A percentile compares a stretch with the other conserved stretches of the same genome.
These are phyloP conservation scores for Trachymyrmex septentrionalis DNA, from an alignment of 1,140 invertebrate genomes.

Conservation along the genomic window DNA sequence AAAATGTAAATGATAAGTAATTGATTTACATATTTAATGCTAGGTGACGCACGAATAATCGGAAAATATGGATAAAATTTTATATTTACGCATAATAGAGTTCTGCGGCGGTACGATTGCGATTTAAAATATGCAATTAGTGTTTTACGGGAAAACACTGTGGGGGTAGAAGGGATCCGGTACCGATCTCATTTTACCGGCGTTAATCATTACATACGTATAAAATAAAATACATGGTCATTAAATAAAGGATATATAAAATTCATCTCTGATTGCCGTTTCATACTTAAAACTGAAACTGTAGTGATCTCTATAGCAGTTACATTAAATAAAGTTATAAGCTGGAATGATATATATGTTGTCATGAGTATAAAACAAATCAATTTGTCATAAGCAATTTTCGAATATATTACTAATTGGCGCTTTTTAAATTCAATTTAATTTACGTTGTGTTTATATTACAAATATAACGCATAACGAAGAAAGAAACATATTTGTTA, in stretches of 20 bases:
- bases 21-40: slow-evolving; percentile 65
- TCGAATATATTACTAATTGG: slow-evolving; percentile 51
- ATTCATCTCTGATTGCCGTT: slow-evolving; percentile 62
- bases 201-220: slow-evolving; percentile 60
- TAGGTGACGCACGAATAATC: slow-evolving; percentile 64
- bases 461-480: neutral
- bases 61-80: slow-evolving; percentile 65
- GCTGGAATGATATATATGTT: slow-evolving; percentile 29
- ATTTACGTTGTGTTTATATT: slow-evolving; percentile 42
- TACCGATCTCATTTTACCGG: slow-evolving; percentile 60
- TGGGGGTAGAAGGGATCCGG: slow-evolving; percentile 37
- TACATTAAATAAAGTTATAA: slow-evolving; percentile 60
- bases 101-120: slow-evolving; percentile 62
- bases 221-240: slow-evolving; percentile 62
- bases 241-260: slow-evolving; percentile 63
- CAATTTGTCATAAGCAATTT: slow-evolving; percentile 54
- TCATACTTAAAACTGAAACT: slow-evolving; percentile 49
- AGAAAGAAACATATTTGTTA: slow-evolving; percentile 25
- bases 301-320: slow-evolving; percentile 40
- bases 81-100: slow-evolving; percentile 65
- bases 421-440: slow-evolving; percentile 42
- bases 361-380: slow-evolving; percentile 43
- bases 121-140: slow-evolving; percentile 66
- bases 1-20: slow-evolving; percentile 65
- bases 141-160: slow-evolving; percentile 62